Evolutionary conservation across 2,888 invertebrate genomes (phyloP), one percentile per base, ranked within the genome.

Genomic region (Tachina lurida): DNA sequence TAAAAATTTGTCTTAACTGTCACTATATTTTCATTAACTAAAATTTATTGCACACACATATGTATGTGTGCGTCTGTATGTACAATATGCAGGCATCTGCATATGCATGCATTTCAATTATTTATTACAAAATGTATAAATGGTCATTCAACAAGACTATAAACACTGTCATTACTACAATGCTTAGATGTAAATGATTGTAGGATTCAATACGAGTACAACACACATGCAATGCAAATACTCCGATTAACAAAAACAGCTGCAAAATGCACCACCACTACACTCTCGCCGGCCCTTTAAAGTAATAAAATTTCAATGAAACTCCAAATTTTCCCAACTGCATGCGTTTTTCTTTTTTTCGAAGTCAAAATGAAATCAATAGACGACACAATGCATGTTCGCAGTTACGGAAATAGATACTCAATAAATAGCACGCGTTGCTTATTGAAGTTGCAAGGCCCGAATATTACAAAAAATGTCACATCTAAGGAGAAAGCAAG

Each of bases 101-200:
- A 71, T 77, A 62, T 68, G 22, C 49, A 71, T 63, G 56, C 52
- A 45, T 60, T 41, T 39, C 7, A 39, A 31, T 68, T 43, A 62
- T 45, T 31, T 47, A 67, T 67, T 17, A 31, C 39, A 39, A 52
- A 67, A 67, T 52, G 13, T 76, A 80, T 76, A 73, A 65, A 86
- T 80, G 86, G 83, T 86, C 86, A 86, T 63, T 86, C 83, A 86
- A 86, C 86, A 83, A 76, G 76, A 76, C 73, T 86, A 86, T 86
- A 86, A 86, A 86, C 75, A 86, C 83, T 83, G 86, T 80, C 79
- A 86, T 86, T 83, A 84, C 31, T 83, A 84, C 31, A 77, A 45
- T 73, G 60, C 60, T 67, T 78, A 78, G 67, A 73, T 86, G 58
- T 76, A 83, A 83, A 86, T 86, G 83, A 83, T 83, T 75, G 71